phyloP scores from a whole-genome alignment of 2,888 invertebrate genomes.

The Acronicta alni region DNA sequence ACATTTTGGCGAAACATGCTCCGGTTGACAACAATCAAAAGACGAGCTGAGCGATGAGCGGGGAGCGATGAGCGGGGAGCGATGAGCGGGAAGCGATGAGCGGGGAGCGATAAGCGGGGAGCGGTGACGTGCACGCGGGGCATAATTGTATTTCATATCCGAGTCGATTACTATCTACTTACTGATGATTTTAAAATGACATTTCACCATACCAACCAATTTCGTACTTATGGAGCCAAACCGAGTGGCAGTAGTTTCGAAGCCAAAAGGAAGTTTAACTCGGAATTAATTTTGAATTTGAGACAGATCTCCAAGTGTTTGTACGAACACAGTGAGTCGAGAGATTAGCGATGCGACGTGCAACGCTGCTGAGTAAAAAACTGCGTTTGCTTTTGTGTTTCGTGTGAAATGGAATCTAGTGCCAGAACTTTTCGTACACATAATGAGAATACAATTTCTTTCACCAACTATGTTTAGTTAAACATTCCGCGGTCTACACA shows the following conservation, averaged over 20 bases:
- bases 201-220: neutral
- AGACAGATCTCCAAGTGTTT: conserved; percentile 11
- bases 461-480: too few species aligned
- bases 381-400: neutral
- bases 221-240: conserved; percentile 5
- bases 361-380: conserved; percentile 1
- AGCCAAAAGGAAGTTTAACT: conserved; percentile 9
- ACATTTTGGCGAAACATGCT: conserved; percentile 6
- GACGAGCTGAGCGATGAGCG: neutral
- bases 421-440: neutral
- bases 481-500: too few species aligned
- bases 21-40: neutral
- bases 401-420: conserved; percentile 1
- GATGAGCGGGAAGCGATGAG: too few species aligned
- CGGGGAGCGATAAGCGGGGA: too few species aligned
- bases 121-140: neutral
- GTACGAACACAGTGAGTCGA: conserved; percentile 4
- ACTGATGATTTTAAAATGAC: neutral
- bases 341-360: conserved; percentile 13
- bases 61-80: too few species aligned
- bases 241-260: neutral
- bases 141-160: neutral
- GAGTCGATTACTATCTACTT: neutral
- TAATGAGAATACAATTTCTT: too few species aligned
- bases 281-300: conserved; percentile 13